Base-by-base conservation (phyloP, 2,113 vertebrate species). In the Clinocottus analis region DNA sequence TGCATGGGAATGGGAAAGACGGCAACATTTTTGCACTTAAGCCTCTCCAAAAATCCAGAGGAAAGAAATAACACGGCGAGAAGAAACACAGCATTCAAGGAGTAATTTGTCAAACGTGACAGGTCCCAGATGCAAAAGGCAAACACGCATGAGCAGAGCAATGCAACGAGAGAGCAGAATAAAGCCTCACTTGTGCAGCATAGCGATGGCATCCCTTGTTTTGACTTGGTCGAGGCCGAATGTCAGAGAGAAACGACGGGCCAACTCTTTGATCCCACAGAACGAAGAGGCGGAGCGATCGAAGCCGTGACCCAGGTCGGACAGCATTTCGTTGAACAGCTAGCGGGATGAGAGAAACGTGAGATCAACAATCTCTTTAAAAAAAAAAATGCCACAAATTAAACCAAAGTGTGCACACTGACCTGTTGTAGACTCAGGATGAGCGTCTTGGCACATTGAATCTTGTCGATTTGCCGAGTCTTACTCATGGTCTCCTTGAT, bases 401-500 rank as follows among this genome's bases (percentile, higher is more conserved):
- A 6, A 67, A 29, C 10, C 25, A 8, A 14, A 29, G 39, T 8
- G n/a, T n/a, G 56, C 5, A 17, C 9, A 87, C 97, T 91, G 93
- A 99, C 98, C 97, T 99, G 97, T 90, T 99, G 98, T 89, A 99
- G 95, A 93, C 98, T 99, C 93, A 99, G 96, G 92, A 99, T 99
- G 86, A 99, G 97, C 0, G 98, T 99, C 94, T 99, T 99, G 91
- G 98, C 98, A 96, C 98, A 99, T 56, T 99, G 98, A 90, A 99
- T 99, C 95, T 99, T 99, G 91, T 99, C 98, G 64, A 98, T 98
- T 90, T 99, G 98, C 83, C 98, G 95, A 55, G 98, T 98, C 94
- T 99, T 99, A 92, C 98, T 99, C 98, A 99, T 98, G 0, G 98
- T 99, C 94, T 99, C 98, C 94, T 99, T 99, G 92, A 99, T 99